Percentiles rank a stretch among this genome's conserved stretches.
phyloP scores from a whole-genome alignment of 2,797 vertebrate genomes.

The Chelonia mydas region DNA sequence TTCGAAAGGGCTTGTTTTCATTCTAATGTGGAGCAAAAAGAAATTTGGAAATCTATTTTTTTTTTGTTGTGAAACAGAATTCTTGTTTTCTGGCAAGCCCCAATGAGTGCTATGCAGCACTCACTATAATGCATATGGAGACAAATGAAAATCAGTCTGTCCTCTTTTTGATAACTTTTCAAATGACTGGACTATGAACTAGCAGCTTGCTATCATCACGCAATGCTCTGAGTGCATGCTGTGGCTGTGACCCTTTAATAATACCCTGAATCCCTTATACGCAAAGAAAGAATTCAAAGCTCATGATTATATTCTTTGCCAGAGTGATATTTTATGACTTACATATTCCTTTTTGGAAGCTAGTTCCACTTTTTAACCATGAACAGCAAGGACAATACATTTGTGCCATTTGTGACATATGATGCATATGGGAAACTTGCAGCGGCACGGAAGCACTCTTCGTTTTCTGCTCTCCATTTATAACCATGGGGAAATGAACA shows the following conservation, averaged over 20 bases:
- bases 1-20: not conserved
- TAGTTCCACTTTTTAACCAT: not conserved
- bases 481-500: not conserved
- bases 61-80: not conserved
- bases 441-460: not conserved
- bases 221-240: not conserved
- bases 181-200: not conserved
- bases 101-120: not conserved
- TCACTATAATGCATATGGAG: not conserved
- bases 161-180: not conserved
- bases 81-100: not conserved
- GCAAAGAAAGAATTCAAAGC: not conserved
- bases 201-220: not conserved
- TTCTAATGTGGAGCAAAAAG: not conserved
- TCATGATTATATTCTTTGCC: not conserved
- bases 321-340: not conserved
- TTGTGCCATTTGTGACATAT: not conserved
- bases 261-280: not conserved
- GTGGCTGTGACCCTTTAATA: not conserved
- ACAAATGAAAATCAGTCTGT: not conserved
- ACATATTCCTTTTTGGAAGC: not conserved
- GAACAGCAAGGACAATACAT: not conserved
- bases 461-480: not conserved
- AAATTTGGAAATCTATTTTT: not conserved
- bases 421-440: not conserved